Percentiles rank a stretch among this genome's conserved stretches.
phyloP scores from a whole-genome alignment of 2,797 vertebrate genomes.

The Tenualosa thibaudeaui region DNA sequence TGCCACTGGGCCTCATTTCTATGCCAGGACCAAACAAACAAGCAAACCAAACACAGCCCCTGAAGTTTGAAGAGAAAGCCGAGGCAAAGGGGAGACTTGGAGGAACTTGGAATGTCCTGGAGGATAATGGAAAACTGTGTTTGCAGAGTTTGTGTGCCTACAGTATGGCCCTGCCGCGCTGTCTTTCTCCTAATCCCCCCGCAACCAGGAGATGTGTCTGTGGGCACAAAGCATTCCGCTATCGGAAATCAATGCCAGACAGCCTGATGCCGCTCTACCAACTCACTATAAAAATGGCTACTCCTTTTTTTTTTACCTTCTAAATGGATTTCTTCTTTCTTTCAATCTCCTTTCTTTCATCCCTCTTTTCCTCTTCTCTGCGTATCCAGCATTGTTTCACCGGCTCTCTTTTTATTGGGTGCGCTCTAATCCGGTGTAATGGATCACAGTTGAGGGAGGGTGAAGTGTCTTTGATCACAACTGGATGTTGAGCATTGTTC shows the following conservation, averaged over 20 bases:
- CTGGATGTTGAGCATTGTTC: background rate
- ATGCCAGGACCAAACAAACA: background rate
- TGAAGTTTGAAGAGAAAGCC: background rate
- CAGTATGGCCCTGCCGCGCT: background rate
- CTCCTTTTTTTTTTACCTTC: no score
- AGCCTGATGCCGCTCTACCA: conserved; percentile 37
- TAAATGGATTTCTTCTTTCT: conserved; percentile 1
- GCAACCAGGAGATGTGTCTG: conserved; percentile 16
- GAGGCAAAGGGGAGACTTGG: background rate
- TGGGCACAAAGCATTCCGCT: conserved; percentile 29
- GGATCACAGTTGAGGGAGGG: no score
- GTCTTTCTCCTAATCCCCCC: conserved; percentile 25
- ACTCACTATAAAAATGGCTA: conserved; percentile 27
- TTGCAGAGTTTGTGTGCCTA: background rate
- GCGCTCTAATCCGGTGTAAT: background rate
- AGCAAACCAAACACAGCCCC: background rate
- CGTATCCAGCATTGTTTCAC: background rate
- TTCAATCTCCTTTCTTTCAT: conserved; percentile 24
- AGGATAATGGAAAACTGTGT: conserved; percentile 26
- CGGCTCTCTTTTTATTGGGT: background rate
- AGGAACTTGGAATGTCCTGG: background rate
- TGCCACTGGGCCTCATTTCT: background rate
- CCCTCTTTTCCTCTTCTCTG: background rate
- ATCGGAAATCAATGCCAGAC: conserved; percentile 53
- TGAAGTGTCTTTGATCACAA: background rate